Percentiles rank a stretch among this genome's conserved stretches.
Evolutionary conservation across 1,140 invertebrate species (phyloP).

Genomic region (Brachystomella parvula): DNA sequence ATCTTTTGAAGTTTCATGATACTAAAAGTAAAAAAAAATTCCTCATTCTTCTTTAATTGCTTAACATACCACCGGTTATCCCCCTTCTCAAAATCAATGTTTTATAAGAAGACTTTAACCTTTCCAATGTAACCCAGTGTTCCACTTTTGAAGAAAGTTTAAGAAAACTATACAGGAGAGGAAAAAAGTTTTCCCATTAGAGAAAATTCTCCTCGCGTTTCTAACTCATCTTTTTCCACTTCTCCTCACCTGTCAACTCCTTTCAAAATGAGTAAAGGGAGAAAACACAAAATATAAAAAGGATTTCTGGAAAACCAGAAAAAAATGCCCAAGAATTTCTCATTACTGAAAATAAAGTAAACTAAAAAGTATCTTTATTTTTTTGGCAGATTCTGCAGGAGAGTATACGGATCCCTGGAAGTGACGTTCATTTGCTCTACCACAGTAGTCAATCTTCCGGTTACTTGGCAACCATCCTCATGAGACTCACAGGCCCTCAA

Average conservation of each 20-base stretch:
- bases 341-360: not conserved
- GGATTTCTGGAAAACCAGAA: not conserved
- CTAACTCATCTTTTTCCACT: slow-evolving; percentile 13
- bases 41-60: no score
- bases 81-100: no score
- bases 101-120: no score
- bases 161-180: not conserved
- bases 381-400: slow-evolving; percentile 92
- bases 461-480: slow-evolving; percentile 82
- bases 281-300: not conserved
- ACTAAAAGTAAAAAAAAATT: no score
- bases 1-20: no score
- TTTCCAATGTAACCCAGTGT: not conserved
- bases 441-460: slow-evolving; percentile 84
- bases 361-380: not conserved
- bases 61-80: no score
- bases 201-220: not conserved
- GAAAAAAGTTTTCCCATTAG: slow-evolving; percentile 13
- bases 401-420: slow-evolving; percentile 83
- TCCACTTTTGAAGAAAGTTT: slow-evolving; percentile 4
- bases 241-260: slow-evolving; percentile 8
- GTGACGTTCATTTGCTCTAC: slow-evolving; percentile 82
- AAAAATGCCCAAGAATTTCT: not conserved
- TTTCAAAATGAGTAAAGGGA: not conserved
- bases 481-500: slow-evolving; percentile 73